Percentiles rank a stretch among this genome's conserved stretches.
These are phyloP conservation scores for Drosophila birchii DNA, from an alignment of 2,888 invertebrate genomes.

Conservation along the genomic window DNA sequence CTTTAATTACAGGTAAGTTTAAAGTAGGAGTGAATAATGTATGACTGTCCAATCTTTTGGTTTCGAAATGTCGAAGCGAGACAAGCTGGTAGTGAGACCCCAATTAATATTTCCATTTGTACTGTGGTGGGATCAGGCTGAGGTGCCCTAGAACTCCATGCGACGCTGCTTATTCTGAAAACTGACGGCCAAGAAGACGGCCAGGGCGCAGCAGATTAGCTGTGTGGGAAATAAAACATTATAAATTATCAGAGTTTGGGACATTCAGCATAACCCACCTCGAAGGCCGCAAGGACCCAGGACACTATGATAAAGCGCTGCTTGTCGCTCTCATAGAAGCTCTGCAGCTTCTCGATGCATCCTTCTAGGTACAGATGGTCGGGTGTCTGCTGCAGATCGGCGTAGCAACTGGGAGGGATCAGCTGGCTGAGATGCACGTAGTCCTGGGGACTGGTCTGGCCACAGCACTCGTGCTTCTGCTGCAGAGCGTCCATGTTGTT, in stretches of 20 bases:
- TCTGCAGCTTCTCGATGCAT: constrained; percentile 71
- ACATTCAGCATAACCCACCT: constrained; percentile 85
- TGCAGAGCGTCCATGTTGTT: constrained; percentile 79
- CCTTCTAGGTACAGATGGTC: constrained; percentile 69
- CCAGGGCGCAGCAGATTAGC: constrained; percentile 72
- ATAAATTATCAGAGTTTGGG: background rate
- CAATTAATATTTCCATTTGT: constrained; percentile 47
- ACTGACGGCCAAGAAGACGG: constrained; percentile 74
- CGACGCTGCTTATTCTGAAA: constrained; percentile 82
- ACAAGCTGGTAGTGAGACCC: constrained; percentile 55
- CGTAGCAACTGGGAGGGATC: constrained; percentile 79
- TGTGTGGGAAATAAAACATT: constrained; percentile 37
- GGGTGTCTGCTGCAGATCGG: constrained; percentile 53
- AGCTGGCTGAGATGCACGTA: constrained; percentile 69
- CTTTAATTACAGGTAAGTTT: constrained; percentile 34
- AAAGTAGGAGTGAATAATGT: constrained; percentile 36
- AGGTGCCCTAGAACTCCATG: constrained; percentile 75
- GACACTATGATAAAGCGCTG: constrained; percentile 88
- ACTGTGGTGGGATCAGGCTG: constrained; percentile 49
- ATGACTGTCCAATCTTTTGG: constrained; percentile 33
- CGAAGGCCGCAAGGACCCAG: constrained; percentile 89
- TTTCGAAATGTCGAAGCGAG: constrained; percentile 44
- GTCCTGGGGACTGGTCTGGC: constrained; percentile 80
- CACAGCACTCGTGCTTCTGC: constrained; percentile 81
- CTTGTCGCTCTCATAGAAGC: constrained; percentile 82